These are phyloP conservation scores for Sarcophaga bullata DNA, from an alignment of 1,140 invertebrate genomes.

Conservation along the genomic window DNA sequence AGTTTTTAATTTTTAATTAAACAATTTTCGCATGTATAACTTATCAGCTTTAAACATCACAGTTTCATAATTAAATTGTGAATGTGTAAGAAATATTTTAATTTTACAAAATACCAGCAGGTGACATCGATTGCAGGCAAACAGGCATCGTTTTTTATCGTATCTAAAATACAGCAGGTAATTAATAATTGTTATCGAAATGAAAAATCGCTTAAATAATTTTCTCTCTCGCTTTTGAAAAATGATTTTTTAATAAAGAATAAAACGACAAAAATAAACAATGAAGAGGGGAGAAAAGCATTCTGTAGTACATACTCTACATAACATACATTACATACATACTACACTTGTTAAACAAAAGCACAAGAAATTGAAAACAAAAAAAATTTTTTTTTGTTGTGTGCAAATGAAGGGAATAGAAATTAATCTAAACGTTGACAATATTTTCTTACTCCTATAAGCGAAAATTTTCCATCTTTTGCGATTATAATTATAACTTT, in stretches of 20 bases:
- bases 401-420: not conserved
- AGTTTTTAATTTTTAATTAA: too few relatives aligned
- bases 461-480: not conserved
- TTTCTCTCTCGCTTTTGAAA: not conserved
- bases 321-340: too few relatives aligned
- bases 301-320: too few relatives aligned
- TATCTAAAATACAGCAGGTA: not conserved
- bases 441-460: not conserved
- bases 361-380: not conserved
- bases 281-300: not conserved
- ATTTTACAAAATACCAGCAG: not conserved
- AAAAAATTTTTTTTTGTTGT: not conserved
- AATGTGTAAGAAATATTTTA: not conserved
- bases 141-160: not conserved
- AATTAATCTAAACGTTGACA: conserved; percentile 26
- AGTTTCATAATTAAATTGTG: too few relatives aligned
- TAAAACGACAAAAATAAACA: not conserved
- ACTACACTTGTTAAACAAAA: too few relatives aligned
- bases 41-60: too few relatives aligned
- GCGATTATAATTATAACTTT: not conserved
- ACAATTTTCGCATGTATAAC: too few relatives aligned
- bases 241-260: not conserved
- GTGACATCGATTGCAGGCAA: not conserved
- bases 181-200: not conserved
- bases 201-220: conserved; percentile 9